Base-by-base conservation (phyloP, 2,113 vertebrate species). In the Chauna torquata region DNA sequence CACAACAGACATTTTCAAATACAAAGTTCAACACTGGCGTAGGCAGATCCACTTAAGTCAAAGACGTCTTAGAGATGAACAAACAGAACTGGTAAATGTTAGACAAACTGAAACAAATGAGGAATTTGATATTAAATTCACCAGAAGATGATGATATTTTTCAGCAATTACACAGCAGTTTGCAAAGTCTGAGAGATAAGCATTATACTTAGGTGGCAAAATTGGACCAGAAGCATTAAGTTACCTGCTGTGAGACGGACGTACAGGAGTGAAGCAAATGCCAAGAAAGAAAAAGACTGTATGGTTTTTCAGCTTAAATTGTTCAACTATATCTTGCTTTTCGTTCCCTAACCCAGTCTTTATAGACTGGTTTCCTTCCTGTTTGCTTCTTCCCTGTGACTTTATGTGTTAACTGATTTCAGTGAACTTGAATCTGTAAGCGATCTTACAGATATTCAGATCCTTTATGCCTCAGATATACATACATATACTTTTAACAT, bases 21-120 rank as follows among this genome's bases (percentile, higher is more conserved):
- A 54, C 47, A 18, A 79, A 62, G 27, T 77, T 86, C 83, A 86
- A 25, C 19, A 23, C 18, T 44, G 11, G 19, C 47, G 16, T 68
- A 81, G n/a, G 11, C 36, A 77, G 49, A 80, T 66, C 49, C 45
- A 58, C 75, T 77, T 77, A 69, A 83, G 28, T 61, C 58, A 77
- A 92, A 84, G 57, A 36, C 36, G 8, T 27, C 54, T 76, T 68
- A 40, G 61, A 69, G 9, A 65, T 71, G 38, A 85, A 58, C 18
- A 87, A 87, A 91, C 52, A 92, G n/a, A 90, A 47, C 17, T 14
- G 38, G 17, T 19, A 93, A 87, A 54, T 57, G n/a, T 92, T 94
- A 75, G 50, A 81, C 38, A 64, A 84, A 38, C 12, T 71, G 49
- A 92, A 94, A 78, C 32, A 91, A 94, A 75, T 44, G n/a, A 84